Evolutionary conservation across 2,113 vertebrate genomes (phyloP).

Genomic region (Myotis davidii): DNA sequence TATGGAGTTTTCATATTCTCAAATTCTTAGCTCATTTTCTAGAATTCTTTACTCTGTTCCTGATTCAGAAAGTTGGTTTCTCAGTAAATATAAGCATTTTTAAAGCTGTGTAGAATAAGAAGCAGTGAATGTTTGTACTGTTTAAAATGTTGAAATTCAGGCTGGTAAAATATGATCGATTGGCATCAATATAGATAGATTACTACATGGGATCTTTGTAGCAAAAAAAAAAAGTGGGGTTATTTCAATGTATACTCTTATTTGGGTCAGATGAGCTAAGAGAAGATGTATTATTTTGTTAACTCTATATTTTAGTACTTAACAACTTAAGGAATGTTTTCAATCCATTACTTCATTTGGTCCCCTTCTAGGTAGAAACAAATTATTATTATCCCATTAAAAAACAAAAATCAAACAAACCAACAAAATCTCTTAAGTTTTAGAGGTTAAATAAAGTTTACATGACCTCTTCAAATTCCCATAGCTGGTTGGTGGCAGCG

Average conservation of each 20-base stretch:
- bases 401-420: neutral
- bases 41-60: neutral
- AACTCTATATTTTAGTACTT: conserved; percentile 37
- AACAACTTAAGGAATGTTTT: conserved; percentile 30
- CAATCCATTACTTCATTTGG: conserved; percentile 35
- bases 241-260: neutral
- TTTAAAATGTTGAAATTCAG: conserved; percentile 50
- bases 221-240: neutral
- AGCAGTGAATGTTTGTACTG: neutral
- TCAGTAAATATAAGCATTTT: conserved; percentile 15
- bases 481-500: neutral
- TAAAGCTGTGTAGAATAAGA: conserved; percentile 34
- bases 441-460: neutral
- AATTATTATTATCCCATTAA: conserved; percentile 17
- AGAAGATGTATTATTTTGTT: conserved; percentile 48
- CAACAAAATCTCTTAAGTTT: conserved; percentile 11
- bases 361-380: conserved; percentile 46
- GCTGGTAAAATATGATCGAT: neutral
- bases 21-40: conserved; percentile 51
- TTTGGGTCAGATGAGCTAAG: conserved; percentile 14
- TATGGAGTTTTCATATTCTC: conserved; percentile 34
- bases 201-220: neutral
- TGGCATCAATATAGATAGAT: neutral
- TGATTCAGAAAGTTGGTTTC: conserved; percentile 34
- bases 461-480: neutral